These are phyloP conservation scores for Enteromius radiatus DNA, from an alignment of 2,797 vertebrate genomes.

Conservation along the genomic window DNA sequence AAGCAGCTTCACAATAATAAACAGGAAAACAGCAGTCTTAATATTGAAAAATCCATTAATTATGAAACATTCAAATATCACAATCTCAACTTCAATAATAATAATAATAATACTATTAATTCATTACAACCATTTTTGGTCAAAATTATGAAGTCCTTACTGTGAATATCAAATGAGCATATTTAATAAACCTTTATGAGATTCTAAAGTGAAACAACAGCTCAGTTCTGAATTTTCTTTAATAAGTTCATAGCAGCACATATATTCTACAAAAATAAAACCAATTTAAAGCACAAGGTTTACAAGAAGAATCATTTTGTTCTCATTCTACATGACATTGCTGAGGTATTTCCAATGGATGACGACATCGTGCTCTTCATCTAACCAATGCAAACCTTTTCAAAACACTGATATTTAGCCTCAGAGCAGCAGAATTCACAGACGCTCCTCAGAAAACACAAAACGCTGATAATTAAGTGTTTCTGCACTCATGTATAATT, in stretches of 20 bases:
- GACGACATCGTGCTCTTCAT: neutral
- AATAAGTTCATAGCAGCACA: neutral
- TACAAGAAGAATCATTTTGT: neutral
- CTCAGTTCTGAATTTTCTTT: no score
- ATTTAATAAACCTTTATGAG: no score
- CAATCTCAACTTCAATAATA: no score
- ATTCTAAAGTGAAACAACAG: no score
- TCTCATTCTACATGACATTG: neutral
- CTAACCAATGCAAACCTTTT: neutral
- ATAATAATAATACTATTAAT: no score
- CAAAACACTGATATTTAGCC: neutral
- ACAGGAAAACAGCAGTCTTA: no score
- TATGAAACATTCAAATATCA: no score
- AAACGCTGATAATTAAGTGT: conserved; percentile 47
- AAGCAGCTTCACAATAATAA: no score
- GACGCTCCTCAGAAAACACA: conserved; percentile 7
- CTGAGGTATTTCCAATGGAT: neutral
- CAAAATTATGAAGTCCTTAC: no score
- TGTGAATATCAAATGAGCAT: no score
- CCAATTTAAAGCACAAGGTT: neutral
- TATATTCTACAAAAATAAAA: neutral
- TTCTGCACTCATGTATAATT: conserved; percentile 53
- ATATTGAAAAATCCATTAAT: no score
- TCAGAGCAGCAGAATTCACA: neutral
- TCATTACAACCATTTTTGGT: no score